Evolutionary conservation across 2,797 vertebrate genomes (phyloP).

Genomic region (Botia kubotai): DNA sequence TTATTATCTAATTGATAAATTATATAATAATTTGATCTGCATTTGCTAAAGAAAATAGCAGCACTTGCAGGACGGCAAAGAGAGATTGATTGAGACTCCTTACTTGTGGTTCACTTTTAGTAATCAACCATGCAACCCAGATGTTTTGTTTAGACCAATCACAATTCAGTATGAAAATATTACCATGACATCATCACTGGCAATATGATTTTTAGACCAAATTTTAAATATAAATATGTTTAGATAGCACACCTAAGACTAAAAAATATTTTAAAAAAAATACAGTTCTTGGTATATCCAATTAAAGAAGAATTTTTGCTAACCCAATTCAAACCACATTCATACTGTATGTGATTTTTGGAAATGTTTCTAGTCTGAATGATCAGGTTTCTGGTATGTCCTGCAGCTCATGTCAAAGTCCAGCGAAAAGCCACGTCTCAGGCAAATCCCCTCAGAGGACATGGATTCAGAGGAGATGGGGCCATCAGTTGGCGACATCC

Average conservation of each 20-base stretch:
- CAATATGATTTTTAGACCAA: neutral
- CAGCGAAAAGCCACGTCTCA: conserved; percentile 90
- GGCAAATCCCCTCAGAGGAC: conserved; percentile 93
- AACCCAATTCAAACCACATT: neutral
- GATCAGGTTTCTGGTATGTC: conserved; percentile 11
- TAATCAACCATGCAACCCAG: neutral
- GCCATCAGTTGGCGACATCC: conserved; percentile 55
- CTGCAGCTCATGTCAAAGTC: conserved; percentile 83
- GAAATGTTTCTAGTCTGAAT: neutral
- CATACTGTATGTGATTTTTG: neutral
- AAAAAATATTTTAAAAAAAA: neutral
- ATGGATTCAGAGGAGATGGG: conserved; percentile 87
- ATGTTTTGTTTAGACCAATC: neutral
- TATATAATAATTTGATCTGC: too few relatives aligned
- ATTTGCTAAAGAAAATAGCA: too few relatives aligned
- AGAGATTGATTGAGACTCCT: too few relatives aligned
- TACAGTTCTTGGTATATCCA: neutral
- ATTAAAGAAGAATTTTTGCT: neutral
- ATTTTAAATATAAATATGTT: neutral
- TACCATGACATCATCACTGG: neutral
- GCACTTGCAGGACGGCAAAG: too few relatives aligned
- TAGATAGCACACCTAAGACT: neutral
- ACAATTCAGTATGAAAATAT: neutral
- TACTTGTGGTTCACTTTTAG: neutral
- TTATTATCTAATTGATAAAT: too few relatives aligned